Evolutionary conservation across 2,888 invertebrate genomes (phyloP), one percentile per base, ranked within the genome.

Genomic region (Cristatella mucedo): DNA sequence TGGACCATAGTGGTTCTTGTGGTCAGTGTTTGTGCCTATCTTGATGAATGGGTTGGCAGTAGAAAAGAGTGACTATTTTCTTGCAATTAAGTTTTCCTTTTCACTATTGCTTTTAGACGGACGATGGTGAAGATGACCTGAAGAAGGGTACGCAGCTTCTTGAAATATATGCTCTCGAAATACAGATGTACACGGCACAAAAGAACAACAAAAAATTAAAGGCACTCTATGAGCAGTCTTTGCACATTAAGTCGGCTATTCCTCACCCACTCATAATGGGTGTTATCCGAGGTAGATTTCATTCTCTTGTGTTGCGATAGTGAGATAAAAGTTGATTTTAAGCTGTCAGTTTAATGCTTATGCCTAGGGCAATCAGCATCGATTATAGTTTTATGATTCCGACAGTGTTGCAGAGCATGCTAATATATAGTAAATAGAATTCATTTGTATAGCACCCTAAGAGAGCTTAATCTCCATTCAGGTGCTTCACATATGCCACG

Each of bases 231-330:
- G 95, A 97, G 67, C 91, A 95, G 63, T 93, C 93, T 1, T 72
- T 97, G 48, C 89, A 93, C 66, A 95, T 97, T 53, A 97, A 97
- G 67, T 91, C 93, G 29, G 97, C 95, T 38, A 97, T 97, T 62
- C 95, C 97, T n/a, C 97, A 97, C 76, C 97, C 97, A 2, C 73
- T 97, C 21, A 97, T 97, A 53, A 93, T 97, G 93, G 95, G 95
- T 11, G 93, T 97, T 22, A 97, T 97, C 46, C 74, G 93, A 77
- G 84, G 83, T 83, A 66, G 26, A 41, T 40, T 9, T 24, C n/a
- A 29, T 9, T 29, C 40, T 13, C 22, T 21, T 43, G 21, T 30
- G 9, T 29, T 41, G n/a, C n/a, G n/a, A n/a, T n/a, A n/a, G n/a
- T n/a, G n/a, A n/a, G n/a, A n/a, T n/a, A n/a, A n/a, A n/a, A n/a